Conservation (phyloP, 2,888 invertebrate species). For the Sesia bembeciformis region DNA sequence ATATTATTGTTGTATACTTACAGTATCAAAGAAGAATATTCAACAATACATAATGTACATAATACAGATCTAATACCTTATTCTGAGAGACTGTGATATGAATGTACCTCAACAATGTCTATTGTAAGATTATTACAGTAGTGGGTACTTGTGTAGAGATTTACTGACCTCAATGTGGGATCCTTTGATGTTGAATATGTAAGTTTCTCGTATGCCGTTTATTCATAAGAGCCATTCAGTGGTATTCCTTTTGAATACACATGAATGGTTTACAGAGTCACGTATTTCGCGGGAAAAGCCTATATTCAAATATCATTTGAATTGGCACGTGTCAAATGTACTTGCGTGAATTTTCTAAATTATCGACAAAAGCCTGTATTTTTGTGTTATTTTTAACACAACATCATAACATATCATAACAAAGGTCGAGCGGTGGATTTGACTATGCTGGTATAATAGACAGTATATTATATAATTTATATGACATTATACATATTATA, state of each 20-base stretch:
- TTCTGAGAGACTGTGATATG: too few relatives aligned
- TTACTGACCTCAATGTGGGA: not conserved
- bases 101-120: too few relatives aligned
- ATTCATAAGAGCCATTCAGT: not conserved
- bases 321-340: slow-evolving; percentile 29
- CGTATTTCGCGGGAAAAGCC: slow-evolving; percentile 8
- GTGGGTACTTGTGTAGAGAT: not conserved
- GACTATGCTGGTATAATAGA: too few relatives aligned
- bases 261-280: slow-evolving; percentile 1
- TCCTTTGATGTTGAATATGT: slow-evolving; percentile 11
- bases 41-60: too few relatives aligned
- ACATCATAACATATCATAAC: not conserved
- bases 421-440: slow-evolving; percentile 2
- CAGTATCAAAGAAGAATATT: too few relatives aligned
- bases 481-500: too few relatives aligned
- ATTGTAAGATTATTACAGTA: too few relatives aligned
- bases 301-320: slow-evolving; percentile 34
- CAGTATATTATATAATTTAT: too few relatives aligned
- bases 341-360: slow-evolving; percentile 1
- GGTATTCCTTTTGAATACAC: not conserved
- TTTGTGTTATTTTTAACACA: slow-evolving; percentile 4
- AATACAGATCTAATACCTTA: too few relatives aligned
- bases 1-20: too few relatives aligned
- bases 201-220: not conserved
- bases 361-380: not conserved